Base-by-base conservation (phyloP, 2,797 vertebrate genomes). In the Coilia nasus region DNA sequence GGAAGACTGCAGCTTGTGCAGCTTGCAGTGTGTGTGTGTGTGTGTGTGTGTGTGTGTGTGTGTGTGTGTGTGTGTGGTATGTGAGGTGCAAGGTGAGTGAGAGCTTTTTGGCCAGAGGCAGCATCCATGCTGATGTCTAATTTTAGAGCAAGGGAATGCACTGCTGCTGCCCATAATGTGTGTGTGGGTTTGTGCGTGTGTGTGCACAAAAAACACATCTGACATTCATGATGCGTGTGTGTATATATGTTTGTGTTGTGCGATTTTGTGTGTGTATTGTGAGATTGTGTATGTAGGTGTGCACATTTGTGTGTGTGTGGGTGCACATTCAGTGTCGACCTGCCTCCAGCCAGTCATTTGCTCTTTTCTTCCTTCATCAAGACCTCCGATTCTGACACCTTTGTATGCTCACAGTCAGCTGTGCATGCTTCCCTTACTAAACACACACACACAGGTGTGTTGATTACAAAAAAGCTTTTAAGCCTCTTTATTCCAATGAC, bases 131-230 rank as follows among this genome's bases (percentile, higher is more conserved):
- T 75, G 67, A 35, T 78, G 17, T 78, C 71, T 44, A 78, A 78
- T 78, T 78, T 78, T 78, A 78, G 71, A 41, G 17, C 44, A 31
- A 78, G 71, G 71, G 71, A 78, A 78, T 78, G 71, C 71, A 78
- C 71, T 78, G 71, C 35, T 44, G 31, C 31, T 19, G 31, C 31
- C 15, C 71, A 19, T 17, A 7, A 2, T 82, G 83, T 56, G 44
- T 82, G 62, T 83, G 84, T 81, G 35, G 44, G 31, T 86, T 87
- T 84, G 81, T 46, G 80, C 78, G 84, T 87, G 85, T 87, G 82
- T 44, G 82, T 78, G 50, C 35, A 41, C 5, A 5, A 41, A 41
- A 41, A 41, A 41, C 35, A 5, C 2, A 41, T 41, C 35, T 41
- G 35, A 59, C 57, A 21, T 59, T 62, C 23, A n/a, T 62, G 59